A percentile compares a stretch with the other conserved stretches of the same genome.
Evolutionary conservation across 92 coral and sea anemone genomes (phyloP).

Genomic region (Palythoa heliodiscus): DNA sequence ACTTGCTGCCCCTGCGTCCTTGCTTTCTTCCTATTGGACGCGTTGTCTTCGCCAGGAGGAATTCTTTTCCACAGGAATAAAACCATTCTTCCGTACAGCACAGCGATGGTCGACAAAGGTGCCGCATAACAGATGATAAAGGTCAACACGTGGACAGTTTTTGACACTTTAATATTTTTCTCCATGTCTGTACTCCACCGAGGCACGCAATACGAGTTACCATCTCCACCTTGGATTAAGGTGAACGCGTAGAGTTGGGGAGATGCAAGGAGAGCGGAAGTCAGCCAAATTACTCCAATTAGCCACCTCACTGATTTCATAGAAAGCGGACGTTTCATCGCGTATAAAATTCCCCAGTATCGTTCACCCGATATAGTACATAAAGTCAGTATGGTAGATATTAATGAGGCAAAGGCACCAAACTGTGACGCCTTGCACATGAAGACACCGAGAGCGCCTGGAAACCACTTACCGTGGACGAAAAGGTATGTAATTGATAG

Average conservation of each 20-base stretch:
- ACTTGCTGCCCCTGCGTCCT: constrained; percentile 17
- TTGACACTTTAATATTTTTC: not conserved
- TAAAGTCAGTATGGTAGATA: constrained; percentile 32
- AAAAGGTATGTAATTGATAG: not conserved
- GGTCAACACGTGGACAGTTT: not conserved
- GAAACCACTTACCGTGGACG: constrained; percentile 4
- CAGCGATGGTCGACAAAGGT: constrained; percentile 17
- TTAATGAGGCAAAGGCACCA: not conserved
- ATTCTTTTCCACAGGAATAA: constrained; percentile 25
- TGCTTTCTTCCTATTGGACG: constrained; percentile 14
- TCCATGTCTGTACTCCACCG: constrained; percentile 24
- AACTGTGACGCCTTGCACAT: constrained; percentile 18
- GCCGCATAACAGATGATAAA: constrained; percentile 10
- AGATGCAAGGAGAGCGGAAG: constrained; percentile 1
- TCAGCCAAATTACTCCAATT: not conserved
- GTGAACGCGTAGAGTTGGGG: constrained; percentile 26
- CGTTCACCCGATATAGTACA: constrained; percentile 23
- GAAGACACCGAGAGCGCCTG: constrained; percentile 21
- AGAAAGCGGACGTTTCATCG: constrained; percentile 39
- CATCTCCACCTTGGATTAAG: not conserved
- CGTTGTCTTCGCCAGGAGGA: constrained; percentile 45
- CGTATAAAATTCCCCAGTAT: constrained; percentile 45
- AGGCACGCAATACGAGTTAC: constrained; percentile 18
- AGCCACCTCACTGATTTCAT: constrained; percentile 25
- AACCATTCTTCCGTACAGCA: constrained; percentile 32